These are phyloP conservation scores for Hemibagrus wyckioides DNA, from an alignment of 2,113 vertebrate species.

Conservation along the genomic window DNA sequence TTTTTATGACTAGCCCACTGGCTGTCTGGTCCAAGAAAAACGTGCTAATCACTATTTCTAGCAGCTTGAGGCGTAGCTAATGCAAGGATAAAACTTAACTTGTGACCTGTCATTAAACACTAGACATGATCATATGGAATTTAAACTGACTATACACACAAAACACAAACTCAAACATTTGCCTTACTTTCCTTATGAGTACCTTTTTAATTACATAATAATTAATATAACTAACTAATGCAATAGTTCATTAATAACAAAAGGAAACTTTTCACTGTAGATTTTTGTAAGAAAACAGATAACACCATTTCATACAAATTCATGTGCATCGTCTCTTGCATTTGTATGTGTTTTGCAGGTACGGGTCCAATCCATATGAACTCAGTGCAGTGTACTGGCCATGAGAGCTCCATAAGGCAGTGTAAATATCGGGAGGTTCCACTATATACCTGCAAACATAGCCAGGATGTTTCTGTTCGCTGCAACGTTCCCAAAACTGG, in stretches of 20 bases:
- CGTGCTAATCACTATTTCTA: slow-evolving; percentile 36
- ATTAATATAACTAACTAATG: background rate
- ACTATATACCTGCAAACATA: slow-evolving; percentile 79
- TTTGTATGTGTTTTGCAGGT: slow-evolving; percentile 69
- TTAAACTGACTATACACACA: slow-evolving; percentile 6
- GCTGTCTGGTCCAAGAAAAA: slow-evolving; percentile 26
- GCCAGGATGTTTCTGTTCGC: slow-evolving; percentile 83
- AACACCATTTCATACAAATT: background rate
- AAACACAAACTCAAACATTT: background rate
- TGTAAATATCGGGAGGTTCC: slow-evolving; percentile 78
- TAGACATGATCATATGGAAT: background rate
- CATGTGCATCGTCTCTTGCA: slow-evolving; percentile 13
- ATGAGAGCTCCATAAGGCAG: slow-evolving; percentile 78
- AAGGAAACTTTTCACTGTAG: background rate
- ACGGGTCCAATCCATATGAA: slow-evolving; percentile 93
- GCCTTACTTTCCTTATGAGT: background rate
- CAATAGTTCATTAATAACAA: no score
- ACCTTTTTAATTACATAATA: background rate
- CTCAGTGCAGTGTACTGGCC: slow-evolving; percentile 82
- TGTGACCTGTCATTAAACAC: background rate
- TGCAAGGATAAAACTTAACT: background rate
- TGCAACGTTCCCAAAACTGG: slow-evolving; percentile 87
- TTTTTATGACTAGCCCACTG: background rate
- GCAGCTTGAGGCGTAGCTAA: slow-evolving; percentile 28
- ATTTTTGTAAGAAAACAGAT: background rate